Percentiles rank a stretch among this genome's conserved stretches.
These are phyloP conservation scores for Orthosia cruda DNA, from an alignment of 2,888 invertebrate species.

Conservation along the genomic window DNA sequence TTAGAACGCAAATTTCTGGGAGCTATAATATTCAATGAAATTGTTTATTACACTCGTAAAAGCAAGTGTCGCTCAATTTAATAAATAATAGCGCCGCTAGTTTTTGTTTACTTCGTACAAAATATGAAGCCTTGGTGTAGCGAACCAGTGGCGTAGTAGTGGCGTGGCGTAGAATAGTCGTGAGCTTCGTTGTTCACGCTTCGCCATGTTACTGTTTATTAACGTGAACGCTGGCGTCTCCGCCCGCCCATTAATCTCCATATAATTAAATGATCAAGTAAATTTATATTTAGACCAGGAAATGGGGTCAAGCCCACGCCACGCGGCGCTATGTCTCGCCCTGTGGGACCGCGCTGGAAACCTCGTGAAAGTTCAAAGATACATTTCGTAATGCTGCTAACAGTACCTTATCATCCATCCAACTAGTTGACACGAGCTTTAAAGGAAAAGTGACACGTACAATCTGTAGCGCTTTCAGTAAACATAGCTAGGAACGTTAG, in stretches of 20 bases:
- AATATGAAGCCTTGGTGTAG: not conserved
- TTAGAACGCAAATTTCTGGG: slow-evolving; percentile 46
- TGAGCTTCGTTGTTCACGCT: slow-evolving; percentile 13
- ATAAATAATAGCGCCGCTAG: not conserved
- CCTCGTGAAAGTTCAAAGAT: slow-evolving; percentile 75
- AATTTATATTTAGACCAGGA: slow-evolving; percentile 90
- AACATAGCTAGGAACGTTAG: slow-evolving; percentile 15
- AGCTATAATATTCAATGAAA: slow-evolving; percentile 46
- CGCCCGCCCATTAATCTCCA: slow-evolving; percentile 89
- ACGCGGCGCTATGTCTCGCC: slow-evolving; percentile 77
- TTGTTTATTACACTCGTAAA: slow-evolving; percentile 39
- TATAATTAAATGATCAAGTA: slow-evolving; percentile 92
- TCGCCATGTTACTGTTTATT: slow-evolving; percentile 77
- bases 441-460: slow-evolving; percentile 56
- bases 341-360: slow-evolving; percentile 76
- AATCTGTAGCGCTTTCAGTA: slow-evolving; percentile 53
- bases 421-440: slow-evolving; percentile 55
- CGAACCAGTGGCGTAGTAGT: slow-evolving; percentile 7
- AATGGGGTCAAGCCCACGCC: slow-evolving; percentile 87
- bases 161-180: slow-evolving; percentile 3
- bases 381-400: slow-evolving; percentile 53
- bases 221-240: slow-evolving; percentile 87
- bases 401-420: slow-evolving; percentile 52
- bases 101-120: slow-evolving; percentile 34
- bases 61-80: slow-evolving; percentile 16